phyloP scores from a whole-genome alignment of 2,113 vertebrate genomes.

The Murina feae region DNA sequence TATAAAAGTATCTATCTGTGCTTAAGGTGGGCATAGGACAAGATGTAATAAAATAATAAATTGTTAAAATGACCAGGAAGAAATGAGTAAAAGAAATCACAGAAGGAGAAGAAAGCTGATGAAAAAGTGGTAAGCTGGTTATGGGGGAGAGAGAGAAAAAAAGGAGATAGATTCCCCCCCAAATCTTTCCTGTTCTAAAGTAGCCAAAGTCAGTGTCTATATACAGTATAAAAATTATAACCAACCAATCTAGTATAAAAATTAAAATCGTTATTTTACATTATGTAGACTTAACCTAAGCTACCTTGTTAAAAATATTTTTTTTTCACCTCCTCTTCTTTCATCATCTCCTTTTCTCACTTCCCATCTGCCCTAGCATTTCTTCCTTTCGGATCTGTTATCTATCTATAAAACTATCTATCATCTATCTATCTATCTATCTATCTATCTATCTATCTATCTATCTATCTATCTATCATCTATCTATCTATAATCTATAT shows the following conservation, averaged over 20 bases:
- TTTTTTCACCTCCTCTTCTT: background rate
- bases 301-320: background rate
- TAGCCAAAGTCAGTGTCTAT: background rate
- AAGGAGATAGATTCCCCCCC: background rate
- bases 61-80: background rate
- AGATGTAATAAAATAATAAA: background rate
- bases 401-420: no score
- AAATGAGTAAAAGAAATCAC: background rate
- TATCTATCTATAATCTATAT: background rate
- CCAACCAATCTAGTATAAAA: background rate
- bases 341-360: background rate
- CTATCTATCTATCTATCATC: background rate
- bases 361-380: background rate
- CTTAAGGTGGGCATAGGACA: background rate
- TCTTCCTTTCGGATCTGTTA: background rate
- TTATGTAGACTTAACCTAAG: background rate
- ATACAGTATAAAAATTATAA: background rate
- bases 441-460: background rate
- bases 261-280: background rate
- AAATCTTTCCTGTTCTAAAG: background rate
- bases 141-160: background rate
- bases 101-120: background rate
- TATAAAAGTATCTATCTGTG: background rate
- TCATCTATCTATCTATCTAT: background rate
- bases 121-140: background rate